Conservation (phyloP, 2,888 invertebrate species). For the Chydorus sphaericus region DNA sequence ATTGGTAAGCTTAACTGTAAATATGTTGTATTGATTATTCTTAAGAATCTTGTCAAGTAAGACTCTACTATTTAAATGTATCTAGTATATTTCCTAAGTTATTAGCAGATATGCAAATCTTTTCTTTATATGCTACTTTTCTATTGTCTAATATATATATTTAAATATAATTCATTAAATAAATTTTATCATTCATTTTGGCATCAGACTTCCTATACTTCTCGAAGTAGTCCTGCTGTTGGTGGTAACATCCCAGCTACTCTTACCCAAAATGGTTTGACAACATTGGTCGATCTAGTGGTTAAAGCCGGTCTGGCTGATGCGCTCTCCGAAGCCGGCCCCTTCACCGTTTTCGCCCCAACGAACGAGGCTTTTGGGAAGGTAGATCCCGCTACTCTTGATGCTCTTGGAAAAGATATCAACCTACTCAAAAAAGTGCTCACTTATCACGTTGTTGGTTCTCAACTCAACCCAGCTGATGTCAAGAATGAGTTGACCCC, state of each 20-base stretch:
- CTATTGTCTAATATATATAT: too few relatives aligned
- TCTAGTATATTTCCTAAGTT: too few relatives aligned
- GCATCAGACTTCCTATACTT: too few relatives aligned
- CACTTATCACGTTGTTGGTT: slow-evolving; percentile 15
- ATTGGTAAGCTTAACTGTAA: too few relatives aligned
- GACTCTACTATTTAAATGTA: too few relatives aligned
- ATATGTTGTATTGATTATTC: too few relatives aligned
- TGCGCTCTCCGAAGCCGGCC: slow-evolving; percentile 14
- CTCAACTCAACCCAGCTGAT: not conserved
- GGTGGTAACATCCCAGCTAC: slow-evolving; percentile 7
- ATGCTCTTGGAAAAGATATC: slow-evolving; percentile 4
- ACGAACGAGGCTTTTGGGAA: slow-evolving; percentile 16
- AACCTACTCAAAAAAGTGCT: slow-evolving; percentile 10
- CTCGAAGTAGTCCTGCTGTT: too few relatives aligned
- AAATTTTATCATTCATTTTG: too few relatives aligned
- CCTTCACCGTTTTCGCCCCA: slow-evolving; percentile 17
- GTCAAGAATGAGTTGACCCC: not conserved
- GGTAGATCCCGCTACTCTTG: slow-evolving; percentile 2
- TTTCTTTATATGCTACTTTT: too few relatives aligned
- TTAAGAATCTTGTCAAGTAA: too few relatives aligned
- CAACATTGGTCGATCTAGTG: slow-evolving; percentile 12
- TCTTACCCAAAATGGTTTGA: not conserved
- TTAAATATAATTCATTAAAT: too few relatives aligned
- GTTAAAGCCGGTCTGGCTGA: slow-evolving; percentile 11
- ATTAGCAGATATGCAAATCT: too few relatives aligned